Evolutionary conservation across 1,140 invertebrate genomes (phyloP), one percentile per base, ranked within the genome.

Genomic region (Trichonephila clavipes): DNA sequence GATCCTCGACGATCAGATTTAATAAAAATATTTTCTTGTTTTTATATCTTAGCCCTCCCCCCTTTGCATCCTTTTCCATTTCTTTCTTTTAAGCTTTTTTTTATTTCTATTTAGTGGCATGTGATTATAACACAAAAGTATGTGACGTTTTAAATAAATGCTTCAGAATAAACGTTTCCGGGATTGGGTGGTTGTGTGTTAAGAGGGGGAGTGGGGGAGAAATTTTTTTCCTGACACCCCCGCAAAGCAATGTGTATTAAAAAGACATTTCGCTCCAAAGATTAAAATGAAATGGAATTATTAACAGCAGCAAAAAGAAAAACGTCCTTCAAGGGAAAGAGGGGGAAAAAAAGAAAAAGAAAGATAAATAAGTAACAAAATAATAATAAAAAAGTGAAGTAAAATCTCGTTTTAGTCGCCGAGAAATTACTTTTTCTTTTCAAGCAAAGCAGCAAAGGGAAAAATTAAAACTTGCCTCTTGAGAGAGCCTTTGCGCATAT

Each of bases 201-300:
- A 62, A 64, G 58, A 28, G 83, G 28, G 21, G n/a, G 59, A n/a
- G 51, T 85, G 44, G 40, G 24, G 44, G 7, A 69, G 59, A 61
- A 44, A 21, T 19, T 24, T 91, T 82, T 83, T 69, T 72, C 64
- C 34, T 83, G 16, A 72, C 91, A 72, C 83, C 51, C 85, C 92
- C 62, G 12, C 34, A 86, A 83, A 64, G 61, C 10, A 34, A 58
- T 81, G 85, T 92, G 72, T 88, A 88, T 93, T 93, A 93, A 93
- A 93, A 93, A 93, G 85, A 88, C 69, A 93, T 93, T 61, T 93
- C 92, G 58, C 92, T 82, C 58, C 18, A 93, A 93, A 88, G 92
- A 93, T 93, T 93, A 93, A 93, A 93, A 88, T 88, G 92, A 88
- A 93, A 93, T 88, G 92, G 86, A 93, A 93, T 93, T 88, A 93